Percentiles rank a stretch among this genome's conserved stretches.
These are phyloP conservation scores for Pygoscelis antarcticus DNA, from an alignment of 2,113 vertebrate species.

Conservation along the genomic window DNA sequence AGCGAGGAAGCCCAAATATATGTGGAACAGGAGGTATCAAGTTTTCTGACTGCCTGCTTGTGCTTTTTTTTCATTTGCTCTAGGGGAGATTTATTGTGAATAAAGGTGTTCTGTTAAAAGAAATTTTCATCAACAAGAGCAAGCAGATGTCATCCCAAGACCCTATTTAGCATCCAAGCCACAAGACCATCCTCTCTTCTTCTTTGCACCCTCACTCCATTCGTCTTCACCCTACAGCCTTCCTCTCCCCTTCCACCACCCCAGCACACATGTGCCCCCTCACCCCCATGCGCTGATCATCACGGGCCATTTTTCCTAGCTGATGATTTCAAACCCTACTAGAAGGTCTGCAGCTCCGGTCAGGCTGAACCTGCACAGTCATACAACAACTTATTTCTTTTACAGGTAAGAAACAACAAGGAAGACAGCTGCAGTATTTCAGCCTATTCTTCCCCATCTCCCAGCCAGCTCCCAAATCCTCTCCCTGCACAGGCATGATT, in stretches of 20 bases:
- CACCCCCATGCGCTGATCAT: neutral
- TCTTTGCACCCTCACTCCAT: neutral
- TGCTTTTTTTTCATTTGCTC: neutral
- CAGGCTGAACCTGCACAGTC: neutral
- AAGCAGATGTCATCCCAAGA: neutral
- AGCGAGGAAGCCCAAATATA: neutral
- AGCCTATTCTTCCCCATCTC: neutral
- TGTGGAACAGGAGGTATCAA: neutral
- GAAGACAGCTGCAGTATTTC: constrained; percentile 10
- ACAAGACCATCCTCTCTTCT: neutral
- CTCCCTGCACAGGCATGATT: neutral
- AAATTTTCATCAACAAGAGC: neutral
- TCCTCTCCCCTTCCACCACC: neutral
- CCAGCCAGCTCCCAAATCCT: neutral
- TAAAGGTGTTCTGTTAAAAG: neutral
- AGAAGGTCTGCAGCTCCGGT: neutral
- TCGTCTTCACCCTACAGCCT: neutral
- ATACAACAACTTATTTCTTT: neutral
- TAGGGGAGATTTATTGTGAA: neutral
- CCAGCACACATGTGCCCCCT: neutral
- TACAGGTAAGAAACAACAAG: neutral
- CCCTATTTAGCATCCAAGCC: neutral
- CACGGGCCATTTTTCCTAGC: neutral
- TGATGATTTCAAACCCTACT: neutral
- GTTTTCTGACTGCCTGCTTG: neutral